Conservation (phyloP, 1,140 invertebrate species). For the Pantala flavescens region DNA sequence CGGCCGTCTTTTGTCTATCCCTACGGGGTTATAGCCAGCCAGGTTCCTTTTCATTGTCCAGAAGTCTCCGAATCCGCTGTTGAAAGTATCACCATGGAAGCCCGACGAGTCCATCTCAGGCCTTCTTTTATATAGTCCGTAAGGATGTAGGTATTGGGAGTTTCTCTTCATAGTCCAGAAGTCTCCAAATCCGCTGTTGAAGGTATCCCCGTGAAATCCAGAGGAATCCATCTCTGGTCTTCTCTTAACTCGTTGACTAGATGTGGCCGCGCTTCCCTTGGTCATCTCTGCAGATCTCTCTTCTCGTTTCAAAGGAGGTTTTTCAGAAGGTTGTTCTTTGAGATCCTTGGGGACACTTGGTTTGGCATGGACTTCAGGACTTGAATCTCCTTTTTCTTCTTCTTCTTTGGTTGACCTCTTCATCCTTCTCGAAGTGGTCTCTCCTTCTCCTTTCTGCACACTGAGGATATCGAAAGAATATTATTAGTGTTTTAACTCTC, state of each 20-base stretch:
- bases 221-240: slow-evolving; percentile 34
- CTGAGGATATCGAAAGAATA: too few species aligned
- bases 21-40: not conserved
- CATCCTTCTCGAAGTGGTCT: too few species aligned
- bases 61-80: slow-evolving; percentile 38
- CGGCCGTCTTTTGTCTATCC: slow-evolving; percentile 27
- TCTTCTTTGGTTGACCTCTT: too few species aligned
- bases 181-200: slow-evolving; percentile 38
- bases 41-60: slow-evolving; percentile 34
- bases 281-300: not conserved
- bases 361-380: too few species aligned
- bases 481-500: too few species aligned
- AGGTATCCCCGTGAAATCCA: slow-evolving; percentile 38
- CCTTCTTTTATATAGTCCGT: slow-evolving; percentile 23
- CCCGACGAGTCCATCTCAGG: slow-evolving; percentile 37
- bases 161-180: slow-evolving; percentile 38
- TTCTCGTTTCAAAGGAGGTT: not conserved
- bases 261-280: not conserved
- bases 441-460: too few species aligned
- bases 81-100: slow-evolving; percentile 38
- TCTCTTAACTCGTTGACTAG: slow-evolving; percentile 25
- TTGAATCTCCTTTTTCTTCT: too few species aligned
- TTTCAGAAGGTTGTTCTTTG: not conserved
- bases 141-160: not conserved
- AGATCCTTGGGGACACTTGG: too few species aligned